Conservation (phyloP, 2,113 vertebrate species). For the Phalacrocorax brasilianus region DNA sequence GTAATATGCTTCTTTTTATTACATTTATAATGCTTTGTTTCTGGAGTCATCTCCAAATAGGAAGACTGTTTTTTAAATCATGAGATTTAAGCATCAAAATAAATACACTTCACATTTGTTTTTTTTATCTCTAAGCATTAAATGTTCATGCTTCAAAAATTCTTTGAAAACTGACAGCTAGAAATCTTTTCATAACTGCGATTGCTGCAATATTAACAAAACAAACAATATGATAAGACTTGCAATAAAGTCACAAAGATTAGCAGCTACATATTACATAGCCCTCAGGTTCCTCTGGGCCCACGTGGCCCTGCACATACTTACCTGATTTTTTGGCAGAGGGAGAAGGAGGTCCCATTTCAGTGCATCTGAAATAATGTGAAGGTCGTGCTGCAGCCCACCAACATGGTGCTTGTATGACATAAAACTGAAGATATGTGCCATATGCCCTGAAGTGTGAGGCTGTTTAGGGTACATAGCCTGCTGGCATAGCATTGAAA, state of each 20-base stretch:
- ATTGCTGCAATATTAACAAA: background rate
- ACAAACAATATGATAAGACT: accelerated
- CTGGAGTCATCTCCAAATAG: background rate
- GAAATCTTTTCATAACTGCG: background rate
- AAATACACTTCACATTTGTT: background rate
- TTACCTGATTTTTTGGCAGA: background rate
- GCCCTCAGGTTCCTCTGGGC: background rate
- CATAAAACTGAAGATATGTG: background rate
- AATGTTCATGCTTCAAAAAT: background rate
- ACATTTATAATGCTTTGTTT: background rate
- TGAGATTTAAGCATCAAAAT: background rate
- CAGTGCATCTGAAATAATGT: background rate
- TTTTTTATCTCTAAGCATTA: background rate
- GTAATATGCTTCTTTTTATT: background rate
- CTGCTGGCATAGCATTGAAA: background rate
- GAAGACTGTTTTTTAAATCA: background rate
- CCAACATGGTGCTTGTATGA: background rate
- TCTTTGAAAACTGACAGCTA: background rate
- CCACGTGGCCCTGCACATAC: background rate
- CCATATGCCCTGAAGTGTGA: background rate
- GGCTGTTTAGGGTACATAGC: background rate
- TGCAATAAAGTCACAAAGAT: background rate
- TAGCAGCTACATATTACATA: background rate
- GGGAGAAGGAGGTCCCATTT: background rate
- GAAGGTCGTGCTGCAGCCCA: background rate